A percentile compares a stretch with the other conserved stretches of the same genome.
Evolutionary conservation across 2,888 invertebrate species (phyloP).

Genomic region (Leptothorax acervorum): DNA sequence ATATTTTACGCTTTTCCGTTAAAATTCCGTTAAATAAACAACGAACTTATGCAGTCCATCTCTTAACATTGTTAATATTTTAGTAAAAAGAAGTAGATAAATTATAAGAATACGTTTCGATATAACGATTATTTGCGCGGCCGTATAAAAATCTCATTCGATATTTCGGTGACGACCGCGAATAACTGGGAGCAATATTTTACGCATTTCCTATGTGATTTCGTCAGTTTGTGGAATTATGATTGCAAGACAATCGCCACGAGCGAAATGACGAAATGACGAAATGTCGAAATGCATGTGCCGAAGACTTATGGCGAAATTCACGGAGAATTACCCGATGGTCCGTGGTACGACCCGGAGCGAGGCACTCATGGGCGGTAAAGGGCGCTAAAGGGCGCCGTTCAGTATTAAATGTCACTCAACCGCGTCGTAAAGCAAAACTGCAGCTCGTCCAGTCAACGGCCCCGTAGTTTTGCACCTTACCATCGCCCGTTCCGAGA

Average conservation of each 20-base stretch:
- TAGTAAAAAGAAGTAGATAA: neutral
- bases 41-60: neutral
- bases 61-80: neutral
- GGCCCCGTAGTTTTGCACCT: constrained; percentile 72
- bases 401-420: constrained; percentile 83
- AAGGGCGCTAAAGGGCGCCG: constrained; percentile 80
- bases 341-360: constrained; percentile 35
- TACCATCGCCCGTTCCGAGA: constrained; percentile 64
- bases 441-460: constrained; percentile 77
- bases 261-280: constrained; percentile 22
- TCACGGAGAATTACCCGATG: constrained; percentile 65
- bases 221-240: neutral
- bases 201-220: neutral
- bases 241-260: constrained; percentile 16
- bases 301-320: constrained; percentile 63
- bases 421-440: constrained; percentile 82
- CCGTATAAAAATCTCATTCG: neutral
- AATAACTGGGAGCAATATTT: neutral
- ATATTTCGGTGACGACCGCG: neutral
- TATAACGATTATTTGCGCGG: neutral
- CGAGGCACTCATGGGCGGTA: constrained; percentile 71
- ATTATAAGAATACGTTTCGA: neutral
- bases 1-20: neutral
- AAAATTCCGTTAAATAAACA: neutral
- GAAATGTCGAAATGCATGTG: constrained; percentile 13